Conservation (phyloP, 2,113 vertebrate genomes). For the Oceanodroma tethys region DNA sequence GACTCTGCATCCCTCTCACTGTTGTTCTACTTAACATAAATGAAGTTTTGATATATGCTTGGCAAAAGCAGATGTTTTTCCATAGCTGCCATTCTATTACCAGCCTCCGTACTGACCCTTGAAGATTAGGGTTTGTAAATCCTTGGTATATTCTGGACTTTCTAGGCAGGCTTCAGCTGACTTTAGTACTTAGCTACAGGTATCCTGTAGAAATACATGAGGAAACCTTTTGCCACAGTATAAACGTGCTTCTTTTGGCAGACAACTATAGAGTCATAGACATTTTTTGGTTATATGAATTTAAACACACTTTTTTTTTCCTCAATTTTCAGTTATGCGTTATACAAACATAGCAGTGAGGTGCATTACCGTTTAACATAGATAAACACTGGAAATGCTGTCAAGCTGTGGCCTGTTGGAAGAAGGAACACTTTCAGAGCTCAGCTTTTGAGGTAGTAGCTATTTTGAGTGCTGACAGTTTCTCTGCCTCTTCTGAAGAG, state of each 20-base stretch:
- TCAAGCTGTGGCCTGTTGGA: background rate
- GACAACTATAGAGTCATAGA: background rate
- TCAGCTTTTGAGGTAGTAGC: background rate
- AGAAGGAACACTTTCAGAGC: background rate
- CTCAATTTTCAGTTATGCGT: background rate
- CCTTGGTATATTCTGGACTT: background rate
- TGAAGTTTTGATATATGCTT: background rate
- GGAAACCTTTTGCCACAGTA: background rate
- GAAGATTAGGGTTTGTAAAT: background rate
- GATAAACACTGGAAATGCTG: background rate
- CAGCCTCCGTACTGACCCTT: background rate
- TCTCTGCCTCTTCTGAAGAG: background rate
- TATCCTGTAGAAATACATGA: background rate
- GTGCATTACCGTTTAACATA: background rate
- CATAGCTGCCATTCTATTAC: background rate
- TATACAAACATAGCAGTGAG: background rate
- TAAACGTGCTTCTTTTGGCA: background rate
- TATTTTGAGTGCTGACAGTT: background rate
- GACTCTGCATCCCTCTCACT: background rate
- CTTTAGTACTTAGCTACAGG: background rate
- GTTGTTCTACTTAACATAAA: background rate
- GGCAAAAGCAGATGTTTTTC: background rate
- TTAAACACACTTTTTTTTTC: background rate
- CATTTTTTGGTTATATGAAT: background rate
- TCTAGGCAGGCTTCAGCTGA: background rate